A percentile compares a stretch with the other conserved stretches of the same genome.
These are phyloP conservation scores for Vesta saturnalis DNA, from an alignment of 2,888 invertebrate species.

Conservation along the genomic window DNA sequence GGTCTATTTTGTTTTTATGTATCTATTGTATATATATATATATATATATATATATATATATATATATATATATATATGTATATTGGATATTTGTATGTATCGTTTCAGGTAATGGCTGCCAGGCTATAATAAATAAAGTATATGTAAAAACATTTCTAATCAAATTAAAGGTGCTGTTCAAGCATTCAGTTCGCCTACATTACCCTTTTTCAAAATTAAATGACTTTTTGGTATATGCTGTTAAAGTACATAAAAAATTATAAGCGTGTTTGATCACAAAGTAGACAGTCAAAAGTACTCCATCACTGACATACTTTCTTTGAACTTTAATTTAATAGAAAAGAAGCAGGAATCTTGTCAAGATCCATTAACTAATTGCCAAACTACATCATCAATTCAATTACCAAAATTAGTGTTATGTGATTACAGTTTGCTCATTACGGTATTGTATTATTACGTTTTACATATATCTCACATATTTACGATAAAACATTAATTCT, in stretches of 20 bases:
- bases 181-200: not conserved
- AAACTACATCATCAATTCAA: not conserved
- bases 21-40: no score
- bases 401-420: not conserved
- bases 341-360: conserved; percentile 4
- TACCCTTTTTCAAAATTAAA: conserved; percentile 1
- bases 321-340: conserved; percentile 15
- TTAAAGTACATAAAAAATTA: conserved; percentile 4
- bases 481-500: no score
- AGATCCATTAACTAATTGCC: conserved; percentile 13
- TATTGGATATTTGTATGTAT: no score
- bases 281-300: conserved; percentile 5
- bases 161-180: not conserved
- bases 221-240: not conserved
- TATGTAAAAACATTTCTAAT: not conserved
- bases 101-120: no score
- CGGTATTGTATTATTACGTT: not conserved
- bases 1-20: no score
- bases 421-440: not conserved
- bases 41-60: no score
- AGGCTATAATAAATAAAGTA: no score
- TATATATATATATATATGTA: no score
- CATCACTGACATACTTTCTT: conserved; percentile 6
- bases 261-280: conserved; percentile 7
- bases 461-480: no score